Conservation (phyloP, 2,113 vertebrate species). For the Myocastor coypus region DNA sequence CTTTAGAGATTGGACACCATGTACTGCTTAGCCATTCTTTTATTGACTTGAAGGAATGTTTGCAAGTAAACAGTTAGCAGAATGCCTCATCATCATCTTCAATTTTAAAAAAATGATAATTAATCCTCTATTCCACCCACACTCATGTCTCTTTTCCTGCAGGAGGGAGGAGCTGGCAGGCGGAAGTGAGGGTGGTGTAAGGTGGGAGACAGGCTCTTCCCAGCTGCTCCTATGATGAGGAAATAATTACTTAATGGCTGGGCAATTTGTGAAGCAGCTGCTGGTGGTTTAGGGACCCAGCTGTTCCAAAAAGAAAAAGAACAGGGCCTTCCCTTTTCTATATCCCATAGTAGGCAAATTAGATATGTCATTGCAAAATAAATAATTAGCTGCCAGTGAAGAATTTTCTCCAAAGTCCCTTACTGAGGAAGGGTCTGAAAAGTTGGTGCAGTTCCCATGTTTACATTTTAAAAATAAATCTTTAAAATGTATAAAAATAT, state of each 20-base stretch:
- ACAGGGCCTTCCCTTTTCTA: constrained; percentile 32
- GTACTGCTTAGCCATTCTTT: background rate
- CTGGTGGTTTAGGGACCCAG: constrained; percentile 83
- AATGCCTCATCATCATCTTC: background rate
- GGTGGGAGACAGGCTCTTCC: constrained; percentile 47
- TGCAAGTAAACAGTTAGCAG: background rate
- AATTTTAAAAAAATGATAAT: constrained; percentile 2
- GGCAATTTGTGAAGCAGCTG: constrained; percentile 88
- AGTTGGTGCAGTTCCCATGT: constrained; percentile 13
- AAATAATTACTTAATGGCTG: constrained; percentile 88
- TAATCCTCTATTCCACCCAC: accelerated
- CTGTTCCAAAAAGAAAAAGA: constrained; percentile 81
- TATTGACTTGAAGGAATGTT: background rate
- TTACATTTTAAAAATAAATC: constrained; percentile 13
- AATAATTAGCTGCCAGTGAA: constrained; percentile 57
- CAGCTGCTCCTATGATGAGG: constrained; percentile 82
- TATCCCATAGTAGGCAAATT: constrained; percentile 74
- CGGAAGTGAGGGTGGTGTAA: background rate
- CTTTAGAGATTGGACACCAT: background rate
- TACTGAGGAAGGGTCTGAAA: background rate
- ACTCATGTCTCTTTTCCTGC: background rate
- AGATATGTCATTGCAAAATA: constrained; percentile 56
- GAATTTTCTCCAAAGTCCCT: constrained; percentile 12
- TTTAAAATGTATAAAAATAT: background rate
- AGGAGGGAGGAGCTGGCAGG: background rate